Conservation (phyloP, 1,140 invertebrate genomes). For the Pseudomyrmex cubaensis region DNA sequence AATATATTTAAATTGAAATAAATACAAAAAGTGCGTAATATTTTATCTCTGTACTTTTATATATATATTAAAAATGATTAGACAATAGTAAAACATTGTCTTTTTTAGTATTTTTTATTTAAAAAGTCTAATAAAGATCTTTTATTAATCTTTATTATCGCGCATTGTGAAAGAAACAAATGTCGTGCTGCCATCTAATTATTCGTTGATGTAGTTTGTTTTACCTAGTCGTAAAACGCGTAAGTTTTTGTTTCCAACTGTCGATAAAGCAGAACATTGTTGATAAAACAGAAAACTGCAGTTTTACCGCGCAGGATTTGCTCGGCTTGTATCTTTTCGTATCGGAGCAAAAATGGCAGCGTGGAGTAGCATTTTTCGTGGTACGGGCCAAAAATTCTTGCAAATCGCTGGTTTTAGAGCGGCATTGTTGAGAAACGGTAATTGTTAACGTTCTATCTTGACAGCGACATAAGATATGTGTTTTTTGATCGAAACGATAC, state of each 20-base stretch:
- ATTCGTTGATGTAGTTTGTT: not conserved
- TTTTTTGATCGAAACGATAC: not conserved
- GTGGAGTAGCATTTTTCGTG: constrained; percentile 70
- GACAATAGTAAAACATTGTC: not conserved
- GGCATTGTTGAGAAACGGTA: constrained; percentile 60
- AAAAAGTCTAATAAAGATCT: too few species aligned
- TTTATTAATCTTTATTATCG: not conserved
- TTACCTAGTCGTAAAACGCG: not conserved
- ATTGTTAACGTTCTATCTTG: not conserved
- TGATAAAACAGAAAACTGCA: too few species aligned
- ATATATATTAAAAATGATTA: not conserved
- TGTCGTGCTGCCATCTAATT: not conserved
- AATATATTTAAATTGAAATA: too few species aligned
- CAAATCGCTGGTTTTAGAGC: constrained; percentile 29
- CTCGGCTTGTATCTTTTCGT: not conserved
- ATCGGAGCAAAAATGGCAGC: constrained; percentile 72
- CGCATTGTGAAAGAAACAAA: not conserved
- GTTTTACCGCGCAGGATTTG: too few species aligned
- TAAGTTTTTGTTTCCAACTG: not conserved
- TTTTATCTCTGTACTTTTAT: not conserved
- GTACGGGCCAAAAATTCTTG: constrained; percentile 66
- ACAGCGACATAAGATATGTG: not conserved
- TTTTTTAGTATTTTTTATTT: too few species aligned
- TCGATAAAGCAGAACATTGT: not conserved
- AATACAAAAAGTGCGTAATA: too few species aligned